Percentiles rank a stretch among this genome's conserved stretches.
phyloP scores from a whole-genome alignment of 1,140 invertebrate species.

The Pseudomyrmex sp. region DNA sequence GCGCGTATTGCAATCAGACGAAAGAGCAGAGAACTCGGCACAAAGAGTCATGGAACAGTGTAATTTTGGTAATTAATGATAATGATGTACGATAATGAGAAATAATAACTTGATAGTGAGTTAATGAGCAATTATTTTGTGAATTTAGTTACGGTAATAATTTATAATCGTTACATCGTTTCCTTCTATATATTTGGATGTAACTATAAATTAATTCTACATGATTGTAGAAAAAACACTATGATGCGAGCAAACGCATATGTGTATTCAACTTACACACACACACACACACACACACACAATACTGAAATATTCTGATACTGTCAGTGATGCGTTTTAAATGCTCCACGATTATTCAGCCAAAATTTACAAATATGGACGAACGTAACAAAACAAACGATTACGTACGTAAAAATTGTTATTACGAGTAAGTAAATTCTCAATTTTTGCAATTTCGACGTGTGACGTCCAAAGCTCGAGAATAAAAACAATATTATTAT shows the following conservation, averaged over 20 bases:
- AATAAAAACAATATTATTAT: too few species aligned
- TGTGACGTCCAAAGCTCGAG: too few species aligned
- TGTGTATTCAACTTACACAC: not conserved
- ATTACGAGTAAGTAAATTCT: too few species aligned
- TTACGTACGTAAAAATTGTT: too few species aligned
- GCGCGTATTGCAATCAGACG: constrained; percentile 15
- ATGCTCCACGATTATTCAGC: too few species aligned
- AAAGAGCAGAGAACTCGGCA: constrained; percentile 8
- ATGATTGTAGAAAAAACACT: not conserved
- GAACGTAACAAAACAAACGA: too few species aligned
- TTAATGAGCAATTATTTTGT: constrained; percentile 56
- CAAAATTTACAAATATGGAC: too few species aligned
- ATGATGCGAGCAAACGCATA: not conserved
- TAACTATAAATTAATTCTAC: not conserved
- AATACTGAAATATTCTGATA: not conserved
- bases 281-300: not conserved
- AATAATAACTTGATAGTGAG: constrained; percentile 45
- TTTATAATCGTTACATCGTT: constrained; percentile 49
- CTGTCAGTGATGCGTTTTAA: too few species aligned
- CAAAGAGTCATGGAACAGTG: constrained; percentile 24
- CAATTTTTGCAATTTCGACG: too few species aligned
- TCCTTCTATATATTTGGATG: not conserved
- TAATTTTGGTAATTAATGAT: constrained; percentile 58
- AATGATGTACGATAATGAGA: constrained; percentile 50
- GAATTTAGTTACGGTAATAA: constrained; percentile 43